Percentiles rank a stretch among this genome's conserved stretches.
These are phyloP conservation scores for Alentia gelatinosa DNA, from an alignment of 2,888 invertebrate genomes.

Conservation along the genomic window DNA sequence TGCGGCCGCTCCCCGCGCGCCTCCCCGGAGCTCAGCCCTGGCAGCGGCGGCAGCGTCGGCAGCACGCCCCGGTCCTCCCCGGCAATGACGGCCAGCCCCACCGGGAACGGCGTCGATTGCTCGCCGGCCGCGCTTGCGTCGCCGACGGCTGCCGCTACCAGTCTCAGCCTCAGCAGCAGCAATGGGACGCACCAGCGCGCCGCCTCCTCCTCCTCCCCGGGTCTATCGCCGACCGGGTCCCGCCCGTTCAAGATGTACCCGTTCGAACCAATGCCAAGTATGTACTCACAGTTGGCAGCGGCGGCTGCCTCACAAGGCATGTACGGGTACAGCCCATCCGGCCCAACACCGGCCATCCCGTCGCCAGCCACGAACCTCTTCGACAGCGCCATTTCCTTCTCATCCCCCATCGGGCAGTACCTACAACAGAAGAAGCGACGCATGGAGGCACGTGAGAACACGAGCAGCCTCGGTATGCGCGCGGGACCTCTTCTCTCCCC, in stretches of 20 bases:
- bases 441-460: background rate
- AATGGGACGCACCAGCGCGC: background rate
- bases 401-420: conserved; percentile 59
- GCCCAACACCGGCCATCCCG: conserved; percentile 26
- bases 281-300: conserved; percentile 42
- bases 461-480: background rate
- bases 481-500: background rate
- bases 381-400: conserved; percentile 50
- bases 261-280: conserved; percentile 52
- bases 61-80: conserved; percentile 37
- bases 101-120: background rate
- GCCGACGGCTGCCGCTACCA: background rate
- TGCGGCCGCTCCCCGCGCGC: background rate
- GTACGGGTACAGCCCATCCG: conserved; percentile 36
- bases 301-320: conserved; percentile 43
- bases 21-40: conserved; percentile 20
- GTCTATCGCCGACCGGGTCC: conserved; percentile 15
- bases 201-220: background rate
- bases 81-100: conserved; percentile 7
- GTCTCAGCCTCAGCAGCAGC: background rate
- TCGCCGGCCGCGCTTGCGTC: background rate
- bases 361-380: background rate
- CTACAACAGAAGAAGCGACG: conserved; percentile 57
- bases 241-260: conserved; percentile 60
- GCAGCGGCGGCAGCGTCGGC: conserved; percentile 7